phyloP scores from a whole-genome alignment of 1,140 invertebrate species.

The Lycorma delicatula region DNA sequence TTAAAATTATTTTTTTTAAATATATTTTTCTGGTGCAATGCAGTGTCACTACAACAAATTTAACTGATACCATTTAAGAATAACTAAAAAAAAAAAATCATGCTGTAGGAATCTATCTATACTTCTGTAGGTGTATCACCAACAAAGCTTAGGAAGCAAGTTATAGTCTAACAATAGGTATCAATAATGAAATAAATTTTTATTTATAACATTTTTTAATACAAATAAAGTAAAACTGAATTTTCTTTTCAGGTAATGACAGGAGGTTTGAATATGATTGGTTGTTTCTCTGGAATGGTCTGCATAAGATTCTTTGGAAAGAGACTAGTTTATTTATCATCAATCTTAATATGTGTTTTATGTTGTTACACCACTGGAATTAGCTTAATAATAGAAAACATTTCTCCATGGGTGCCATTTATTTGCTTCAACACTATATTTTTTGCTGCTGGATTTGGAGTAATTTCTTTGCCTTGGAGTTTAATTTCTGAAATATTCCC shows the following conservation, averaged over 20 bases:
- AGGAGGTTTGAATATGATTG: slow-evolving; percentile 13
- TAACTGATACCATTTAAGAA: too few relatives aligned
- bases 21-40: too few relatives aligned
- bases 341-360: slow-evolving; percentile 24
- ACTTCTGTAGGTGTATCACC: too few relatives aligned
- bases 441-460: slow-evolving; percentile 14
- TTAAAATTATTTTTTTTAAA: too few relatives aligned
- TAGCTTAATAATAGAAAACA: background rate
- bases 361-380: slow-evolving; percentile 6
- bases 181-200: too few relatives aligned
- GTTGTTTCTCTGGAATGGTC: slow-evolving; percentile 19
- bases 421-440: slow-evolving; percentile 17
- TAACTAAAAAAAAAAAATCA: too few relatives aligned
- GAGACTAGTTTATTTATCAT: slow-evolving; percentile 27
- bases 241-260: slow-evolving; percentile 22
- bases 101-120: too few relatives aligned
- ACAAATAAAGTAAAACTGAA: too few relatives aligned
- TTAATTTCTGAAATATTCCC: slow-evolving; percentile 25
- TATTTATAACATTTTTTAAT: too few relatives aligned
- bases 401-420: slow-evolving; percentile 14
- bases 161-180: too few relatives aligned
- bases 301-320: slow-evolving; percentile 29
- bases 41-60: too few relatives aligned
- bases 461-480: slow-evolving; percentile 24
- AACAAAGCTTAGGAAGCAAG: too few relatives aligned